A percentile compares a stretch with the other conserved stretches of the same genome.
Conservation (phyloP, 1,140 invertebrate species). For the Drosophila pectinifera region DNA sequence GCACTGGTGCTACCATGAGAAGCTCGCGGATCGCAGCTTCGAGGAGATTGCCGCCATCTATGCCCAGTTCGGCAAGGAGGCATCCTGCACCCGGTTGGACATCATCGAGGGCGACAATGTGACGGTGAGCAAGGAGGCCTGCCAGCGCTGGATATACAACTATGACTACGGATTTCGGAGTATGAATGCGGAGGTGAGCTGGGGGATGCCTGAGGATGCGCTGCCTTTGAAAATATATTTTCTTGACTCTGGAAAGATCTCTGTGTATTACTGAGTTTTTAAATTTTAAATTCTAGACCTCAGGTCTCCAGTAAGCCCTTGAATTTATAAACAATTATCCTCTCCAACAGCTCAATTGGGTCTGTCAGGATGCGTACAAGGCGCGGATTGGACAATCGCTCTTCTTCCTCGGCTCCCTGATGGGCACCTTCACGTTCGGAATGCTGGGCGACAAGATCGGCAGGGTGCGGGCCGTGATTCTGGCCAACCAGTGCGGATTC, state of each 20-base stretch:
- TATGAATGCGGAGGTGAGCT: slow-evolving; percentile 86
- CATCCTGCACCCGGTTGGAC: slow-evolving; percentile 63
- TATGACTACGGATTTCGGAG: slow-evolving; percentile 86
- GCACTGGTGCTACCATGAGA: slow-evolving; percentile 83
- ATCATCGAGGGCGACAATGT: slow-evolving; percentile 37
- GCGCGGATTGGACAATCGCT: slow-evolving; percentile 86
- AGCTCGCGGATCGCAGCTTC: slow-evolving; percentile 59
- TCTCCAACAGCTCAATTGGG: slow-evolving; percentile 86
- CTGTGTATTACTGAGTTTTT: too few relatives aligned
- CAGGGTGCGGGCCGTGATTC: slow-evolving; percentile 86
- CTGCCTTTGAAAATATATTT: too few relatives aligned
- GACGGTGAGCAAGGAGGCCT: slow-evolving; percentile 59
- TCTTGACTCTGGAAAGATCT: too few relatives aligned
- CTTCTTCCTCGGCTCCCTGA: slow-evolving; percentile 87
- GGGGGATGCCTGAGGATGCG: too few relatives aligned
- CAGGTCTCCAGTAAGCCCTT: too few relatives aligned
- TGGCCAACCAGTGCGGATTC: slow-evolving; percentile 86
- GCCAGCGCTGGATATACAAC: slow-evolving; percentile 85
- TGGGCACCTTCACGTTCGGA: slow-evolving; percentile 86
- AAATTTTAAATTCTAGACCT: background rate
- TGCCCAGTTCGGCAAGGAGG: slow-evolving; percentile 49
- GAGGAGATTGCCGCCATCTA: slow-evolving; percentile 69
- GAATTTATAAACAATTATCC: background rate
- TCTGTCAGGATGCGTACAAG: slow-evolving; percentile 87
- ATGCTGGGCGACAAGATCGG: slow-evolving; percentile 86